Percentiles rank a stretch among this genome's conserved stretches.
Conservation (phyloP, 2,113 vertebrate species). For the Egretta garzetta region DNA sequence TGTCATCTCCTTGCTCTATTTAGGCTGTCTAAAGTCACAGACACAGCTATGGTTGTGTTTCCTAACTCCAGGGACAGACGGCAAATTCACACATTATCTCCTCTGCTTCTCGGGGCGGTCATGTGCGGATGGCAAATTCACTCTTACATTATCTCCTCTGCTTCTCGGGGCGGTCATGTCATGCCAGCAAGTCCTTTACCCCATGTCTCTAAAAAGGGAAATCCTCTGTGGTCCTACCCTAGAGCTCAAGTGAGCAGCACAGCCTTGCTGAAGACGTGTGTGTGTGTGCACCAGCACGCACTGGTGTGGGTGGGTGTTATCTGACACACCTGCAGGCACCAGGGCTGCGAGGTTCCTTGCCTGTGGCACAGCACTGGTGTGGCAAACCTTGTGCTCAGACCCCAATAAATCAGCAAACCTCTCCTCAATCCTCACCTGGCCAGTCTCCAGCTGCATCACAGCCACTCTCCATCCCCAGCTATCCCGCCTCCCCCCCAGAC, state of each 20-base stretch:
- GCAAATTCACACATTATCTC: background rate
- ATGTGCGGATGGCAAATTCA: background rate
- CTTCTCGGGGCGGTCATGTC: background rate
- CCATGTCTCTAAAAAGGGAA: background rate
- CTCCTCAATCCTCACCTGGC: background rate
- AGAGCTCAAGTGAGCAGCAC: background rate
- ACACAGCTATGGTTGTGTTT: background rate
- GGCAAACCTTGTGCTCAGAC: background rate
- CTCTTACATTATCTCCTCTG: background rate
- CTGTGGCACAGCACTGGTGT: background rate
- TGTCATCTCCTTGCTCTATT: background rate
- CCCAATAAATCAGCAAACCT: slow-evolving; percentile 25
- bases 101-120: background rate
- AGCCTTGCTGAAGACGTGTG: background rate
- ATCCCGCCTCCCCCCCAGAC: background rate
- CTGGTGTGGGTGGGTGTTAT: background rate
- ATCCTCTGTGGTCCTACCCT: background rate
- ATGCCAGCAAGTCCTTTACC: background rate
- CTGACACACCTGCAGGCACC: background rate
- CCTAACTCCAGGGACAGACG: background rate
- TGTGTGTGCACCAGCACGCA: background rate
- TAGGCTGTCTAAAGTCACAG: background rate
- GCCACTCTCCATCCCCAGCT: background rate
- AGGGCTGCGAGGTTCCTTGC: background rate
- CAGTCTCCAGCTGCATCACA: background rate